Percentiles rank a stretch among this genome's conserved stretches.
Evolutionary conservation across 2,888 invertebrate genomes (phyloP).

Genomic region (Limenitis camilla): DNA sequence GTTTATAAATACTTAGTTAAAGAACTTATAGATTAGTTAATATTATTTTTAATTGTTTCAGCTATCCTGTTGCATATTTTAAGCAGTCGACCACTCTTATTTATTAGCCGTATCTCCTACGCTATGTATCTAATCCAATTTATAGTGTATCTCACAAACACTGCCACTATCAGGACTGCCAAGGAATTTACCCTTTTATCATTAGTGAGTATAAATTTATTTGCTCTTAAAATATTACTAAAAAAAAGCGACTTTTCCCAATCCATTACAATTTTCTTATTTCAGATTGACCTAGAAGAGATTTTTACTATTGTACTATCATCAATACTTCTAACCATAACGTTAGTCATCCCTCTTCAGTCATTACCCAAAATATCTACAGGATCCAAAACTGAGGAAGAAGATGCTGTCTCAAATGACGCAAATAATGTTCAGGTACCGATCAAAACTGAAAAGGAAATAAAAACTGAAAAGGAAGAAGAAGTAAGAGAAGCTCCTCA

Average conservation of each 20-base stretch:
- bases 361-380: slow-evolving; percentile 49
- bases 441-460: slow-evolving; percentile 24
- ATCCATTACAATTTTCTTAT: slow-evolving; percentile 1
- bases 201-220: slow-evolving; percentile 57
- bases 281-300: slow-evolving; percentile 57
- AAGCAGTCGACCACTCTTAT: slow-evolving; percentile 70
- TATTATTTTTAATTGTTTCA: slow-evolving; percentile 30
- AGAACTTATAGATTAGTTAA: not conserved
- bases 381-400: slow-evolving; percentile 27
- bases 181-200: slow-evolving; percentile 73
- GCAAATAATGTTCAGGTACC: slow-evolving; percentile 18
- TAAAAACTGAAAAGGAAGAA: slow-evolving; percentile 31
- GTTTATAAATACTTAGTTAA: not conserved
- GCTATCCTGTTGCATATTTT: slow-evolving; percentile 68
- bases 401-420: slow-evolving; percentile 24
- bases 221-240: not conserved
- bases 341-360: slow-evolving; percentile 80
- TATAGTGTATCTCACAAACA: slow-evolving; percentile 78
- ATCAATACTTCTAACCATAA: slow-evolving; percentile 73
- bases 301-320: slow-evolving; percentile 64
- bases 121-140: slow-evolving; percentile 80
- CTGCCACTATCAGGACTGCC: slow-evolving; percentile 76
- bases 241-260: not conserved
- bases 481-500: slow-evolving; percentile 35
- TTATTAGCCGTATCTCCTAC: slow-evolving; percentile 79